Base-by-base conservation (phyloP, 2,113 vertebrate genomes). In the Amazona guildingii region DNA sequence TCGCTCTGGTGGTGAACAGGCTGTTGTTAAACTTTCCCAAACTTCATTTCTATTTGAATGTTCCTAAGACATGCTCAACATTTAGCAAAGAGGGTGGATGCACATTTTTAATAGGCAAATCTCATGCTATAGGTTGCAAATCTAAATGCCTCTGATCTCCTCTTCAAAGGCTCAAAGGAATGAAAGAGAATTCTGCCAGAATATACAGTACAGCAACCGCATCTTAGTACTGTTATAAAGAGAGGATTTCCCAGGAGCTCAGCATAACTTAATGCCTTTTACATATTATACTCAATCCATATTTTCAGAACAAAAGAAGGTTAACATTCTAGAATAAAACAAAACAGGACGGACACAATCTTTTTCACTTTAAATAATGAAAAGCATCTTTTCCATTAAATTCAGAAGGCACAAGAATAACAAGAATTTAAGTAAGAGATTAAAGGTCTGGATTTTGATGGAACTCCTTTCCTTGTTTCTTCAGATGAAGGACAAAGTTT, bases 111-210 rank as follows among this genome's bases (percentile, higher is more conserved):
- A 83, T 39, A 80, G 63, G 72, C 67, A 96, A 88, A 83, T 82
- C 66, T 85, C 75, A 23, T 9, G 48, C 81, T 82, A 44, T 7
- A 72, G 66, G 59, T 31, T 27, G 68, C 17, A 73, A 77, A 93
- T 92, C 75, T 86, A 27, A 92, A 94, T 48, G 73, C 27, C 86
- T 95, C 92, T 97, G 91, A 94, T 94, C 92, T 95, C 51, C 13
- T 83, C 91, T 94, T 90, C 92, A 92, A 90, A 95, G 92, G 73
- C 61, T 72, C 55, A 39, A 69, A 80, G 79, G 51, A 83, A 94
- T 46, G 46, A 88, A 91, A 92, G 86, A 74, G 51, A 88, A 90
- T 83, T 86, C 51, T 84, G 63, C 69, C 69, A 78, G 68, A 88
- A 90, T 14, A 81, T 1, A 69, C 43, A 61, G 28, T 17, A 49